A percentile compares a stretch with the other conserved stretches of the same genome.
These are phyloP conservation scores for Spinus olivaceus DNA, from an alignment of 2,797 vertebrate genomes.

Conservation along the genomic window DNA sequence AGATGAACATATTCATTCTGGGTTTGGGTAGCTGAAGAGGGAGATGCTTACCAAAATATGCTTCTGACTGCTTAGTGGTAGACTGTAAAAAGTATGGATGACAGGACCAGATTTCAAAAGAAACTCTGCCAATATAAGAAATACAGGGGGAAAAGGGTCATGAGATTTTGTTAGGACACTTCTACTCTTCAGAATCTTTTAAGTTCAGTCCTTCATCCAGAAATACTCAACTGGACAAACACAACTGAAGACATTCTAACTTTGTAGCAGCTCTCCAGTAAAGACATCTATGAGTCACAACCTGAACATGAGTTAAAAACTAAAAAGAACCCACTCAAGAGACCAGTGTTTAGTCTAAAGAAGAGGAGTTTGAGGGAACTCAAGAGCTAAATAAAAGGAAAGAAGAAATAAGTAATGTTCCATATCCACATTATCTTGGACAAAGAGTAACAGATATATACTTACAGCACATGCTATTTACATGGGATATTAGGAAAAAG, in stretches of 20 bases:
- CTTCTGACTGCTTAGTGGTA: neutral
- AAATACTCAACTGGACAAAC: neutral
- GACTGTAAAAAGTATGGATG: neutral
- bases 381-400: neutral
- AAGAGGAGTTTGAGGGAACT: neutral
- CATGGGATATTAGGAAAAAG: neutral
- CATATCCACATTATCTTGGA: neutral
- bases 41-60: neutral
- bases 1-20: neutral
- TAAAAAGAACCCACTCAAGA: neutral
- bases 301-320: neutral
- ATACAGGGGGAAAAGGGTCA: neutral
- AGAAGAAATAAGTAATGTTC: neutral
- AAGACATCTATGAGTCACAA: neutral
- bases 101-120: neutral
- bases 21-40: neutral
- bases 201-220: neutral
- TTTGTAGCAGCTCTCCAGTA: neutral
- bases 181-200: neutral
- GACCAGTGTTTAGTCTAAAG: neutral
- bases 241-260: neutral
- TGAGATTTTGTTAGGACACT: neutral
- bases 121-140: neutral
- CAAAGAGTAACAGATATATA: neutral
- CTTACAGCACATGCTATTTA: neutral